phyloP scores from a whole-genome alignment of 2,797 vertebrate species.

The Scolopax bukidnonensis region DNA sequence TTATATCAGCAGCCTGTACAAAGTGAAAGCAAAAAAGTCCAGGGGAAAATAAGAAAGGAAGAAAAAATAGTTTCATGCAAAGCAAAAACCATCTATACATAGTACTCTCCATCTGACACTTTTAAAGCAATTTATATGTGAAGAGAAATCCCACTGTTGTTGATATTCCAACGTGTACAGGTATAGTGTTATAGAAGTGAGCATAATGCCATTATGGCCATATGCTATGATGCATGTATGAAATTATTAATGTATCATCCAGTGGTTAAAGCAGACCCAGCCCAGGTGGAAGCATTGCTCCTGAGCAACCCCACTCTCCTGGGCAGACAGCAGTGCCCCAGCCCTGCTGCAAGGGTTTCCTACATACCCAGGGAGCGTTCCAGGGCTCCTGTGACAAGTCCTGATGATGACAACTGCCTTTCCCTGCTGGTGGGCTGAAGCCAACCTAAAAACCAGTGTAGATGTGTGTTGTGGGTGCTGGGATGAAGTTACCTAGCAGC shows the following conservation, averaged over 20 bases:
- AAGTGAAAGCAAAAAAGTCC: neutral
- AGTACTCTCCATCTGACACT: neutral
- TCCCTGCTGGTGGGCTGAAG: neutral
- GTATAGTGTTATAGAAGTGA: fast-evolving
- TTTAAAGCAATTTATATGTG: neutral
- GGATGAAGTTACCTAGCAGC: neutral
- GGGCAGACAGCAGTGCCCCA: fast-evolving
- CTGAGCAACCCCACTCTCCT: neutral
- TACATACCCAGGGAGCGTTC: neutral
- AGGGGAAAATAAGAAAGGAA: neutral
- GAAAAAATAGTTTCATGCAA: neutral
- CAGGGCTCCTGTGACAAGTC: neutral
- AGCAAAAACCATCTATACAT: neutral
- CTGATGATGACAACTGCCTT: neutral
- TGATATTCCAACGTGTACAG: fast-evolving
- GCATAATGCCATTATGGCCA: neutral
- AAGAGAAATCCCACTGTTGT: neutral
- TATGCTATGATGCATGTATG: too few species aligned
- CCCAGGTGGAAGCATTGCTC: neutral
- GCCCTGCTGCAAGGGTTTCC: neutral
- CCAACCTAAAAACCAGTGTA: neutral
- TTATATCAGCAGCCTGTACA: neutral
- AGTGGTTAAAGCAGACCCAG: neutral
- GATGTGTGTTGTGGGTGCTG: neutral
- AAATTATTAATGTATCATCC: neutral